These are phyloP conservation scores for Cheiracanthium punctorium DNA, from an alignment of 2,888 invertebrate species.

Conservation along the genomic window DNA sequence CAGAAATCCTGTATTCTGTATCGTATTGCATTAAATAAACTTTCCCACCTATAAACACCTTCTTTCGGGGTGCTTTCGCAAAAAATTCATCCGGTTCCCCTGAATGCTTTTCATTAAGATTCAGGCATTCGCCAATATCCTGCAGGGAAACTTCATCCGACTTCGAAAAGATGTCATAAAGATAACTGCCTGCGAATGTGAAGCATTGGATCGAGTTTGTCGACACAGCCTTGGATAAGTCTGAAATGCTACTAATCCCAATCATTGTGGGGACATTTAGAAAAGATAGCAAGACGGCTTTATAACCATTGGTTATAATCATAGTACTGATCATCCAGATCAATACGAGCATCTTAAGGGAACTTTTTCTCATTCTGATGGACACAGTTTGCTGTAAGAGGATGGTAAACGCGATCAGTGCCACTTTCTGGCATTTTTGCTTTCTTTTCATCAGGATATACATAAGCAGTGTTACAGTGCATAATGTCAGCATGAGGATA, in stretches of 20 bases:
- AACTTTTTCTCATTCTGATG: too few relatives aligned
- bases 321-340: background rate
- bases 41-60: too few relatives aligned
- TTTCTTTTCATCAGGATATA: background rate
- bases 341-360: background rate
- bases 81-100: too few relatives aligned
- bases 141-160: too few relatives aligned
- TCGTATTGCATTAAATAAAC: background rate
- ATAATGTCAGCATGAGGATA: background rate
- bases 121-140: too few relatives aligned
- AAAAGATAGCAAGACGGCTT: background rate
- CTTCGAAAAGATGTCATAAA: too few relatives aligned
- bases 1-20: background rate
- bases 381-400: background rate
- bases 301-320: background rate
- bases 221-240: background rate
- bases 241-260: background rate
- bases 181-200: too few relatives aligned
- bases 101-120: too few relatives aligned
- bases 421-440: background rate
- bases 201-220: background rate
- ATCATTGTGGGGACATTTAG: background rate
- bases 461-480: background rate
- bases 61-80: too few relatives aligned
- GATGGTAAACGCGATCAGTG: background rate